These are phyloP conservation scores for Nemapogon koenigi DNA, from an alignment of 2,888 invertebrate genomes.

Conservation along the genomic window DNA sequence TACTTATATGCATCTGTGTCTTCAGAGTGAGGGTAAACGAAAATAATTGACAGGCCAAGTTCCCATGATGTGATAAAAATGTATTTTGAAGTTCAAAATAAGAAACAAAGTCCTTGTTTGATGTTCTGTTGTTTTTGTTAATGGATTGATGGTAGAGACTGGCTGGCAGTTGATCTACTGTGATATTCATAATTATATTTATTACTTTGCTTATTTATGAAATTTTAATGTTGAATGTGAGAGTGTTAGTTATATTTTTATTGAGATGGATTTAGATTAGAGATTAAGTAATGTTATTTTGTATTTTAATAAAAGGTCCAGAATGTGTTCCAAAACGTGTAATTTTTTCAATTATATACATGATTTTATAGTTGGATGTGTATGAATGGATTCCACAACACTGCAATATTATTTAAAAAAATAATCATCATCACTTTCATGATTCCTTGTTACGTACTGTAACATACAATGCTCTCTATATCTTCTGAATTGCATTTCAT, in stretches of 20 bases:
- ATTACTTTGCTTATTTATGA: conserved; percentile 51
- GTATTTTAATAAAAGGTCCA: conserved; percentile 43
- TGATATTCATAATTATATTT: conserved; percentile 63
- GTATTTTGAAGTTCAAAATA: too few species aligned
- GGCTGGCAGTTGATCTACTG: conserved; percentile 59
- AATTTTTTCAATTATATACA: conserved; percentile 7
- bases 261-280: conserved; percentile 41
- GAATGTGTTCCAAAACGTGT: conserved; percentile 49
- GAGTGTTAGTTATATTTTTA: conserved; percentile 41
- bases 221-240: conserved; percentile 41
- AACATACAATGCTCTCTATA: conserved; percentile 17
- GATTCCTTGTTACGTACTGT: too few species aligned
- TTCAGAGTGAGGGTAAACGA: too few species aligned
- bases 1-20: too few species aligned
- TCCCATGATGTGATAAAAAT: too few species aligned
- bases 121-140: too few species aligned
- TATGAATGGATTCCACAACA: too few species aligned
- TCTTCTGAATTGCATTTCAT: conserved; percentile 31
- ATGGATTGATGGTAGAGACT: conserved; percentile 25
- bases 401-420: too few species aligned
- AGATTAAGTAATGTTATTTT: conserved; percentile 34
- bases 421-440: too few species aligned
- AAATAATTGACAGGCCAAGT: too few species aligned
- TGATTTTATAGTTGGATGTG: conserved; percentile 7
- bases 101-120: too few species aligned